Evolutionary conservation across 2,888 invertebrate genomes (phyloP).

Genomic region (Encarsia formosa): DNA sequence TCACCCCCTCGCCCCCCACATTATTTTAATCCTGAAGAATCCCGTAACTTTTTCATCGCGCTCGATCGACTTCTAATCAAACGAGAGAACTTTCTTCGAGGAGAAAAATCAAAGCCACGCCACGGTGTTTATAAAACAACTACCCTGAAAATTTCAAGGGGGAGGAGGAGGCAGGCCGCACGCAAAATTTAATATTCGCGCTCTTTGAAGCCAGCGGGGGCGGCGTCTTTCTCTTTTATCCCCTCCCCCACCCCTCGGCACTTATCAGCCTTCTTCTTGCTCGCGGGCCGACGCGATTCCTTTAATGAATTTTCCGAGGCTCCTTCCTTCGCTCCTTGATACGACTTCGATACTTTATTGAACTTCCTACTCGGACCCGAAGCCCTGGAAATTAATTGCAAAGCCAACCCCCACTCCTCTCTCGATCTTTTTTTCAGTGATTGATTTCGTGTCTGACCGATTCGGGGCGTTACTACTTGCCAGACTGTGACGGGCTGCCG

Average conservation of each 20-base stretch:
- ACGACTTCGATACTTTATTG: conserved; percentile 26
- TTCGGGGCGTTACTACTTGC: too few relatives aligned
- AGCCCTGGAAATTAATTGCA: too few relatives aligned
- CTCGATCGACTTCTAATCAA: too few relatives aligned
- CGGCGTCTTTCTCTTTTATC: conserved; percentile 6
- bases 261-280: conserved; percentile 32
- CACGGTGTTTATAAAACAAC: conserved; percentile 25
- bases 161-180: conserved; percentile 20
- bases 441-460: too few relatives aligned
- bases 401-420: too few relatives aligned
- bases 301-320: conserved; percentile 39
- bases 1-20: too few relatives aligned
- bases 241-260: conserved; percentile 29
- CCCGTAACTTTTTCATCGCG: too few relatives aligned
- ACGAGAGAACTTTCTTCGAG: too few relatives aligned
- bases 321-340: neutral
- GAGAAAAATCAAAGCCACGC: too few relatives aligned
- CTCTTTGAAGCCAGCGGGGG: conserved; percentile 18
- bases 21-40: too few relatives aligned
- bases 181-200: conserved; percentile 19
- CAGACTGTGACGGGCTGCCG: too few relatives aligned
- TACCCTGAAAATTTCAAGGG: conserved; percentile 40
- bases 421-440: conserved; percentile 16
- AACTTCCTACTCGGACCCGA: conserved; percentile 18
- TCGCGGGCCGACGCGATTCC: conserved; percentile 33